phyloP scores from a whole-genome alignment of 2,888 invertebrate species.

The Flexamia atlantica region DNA sequence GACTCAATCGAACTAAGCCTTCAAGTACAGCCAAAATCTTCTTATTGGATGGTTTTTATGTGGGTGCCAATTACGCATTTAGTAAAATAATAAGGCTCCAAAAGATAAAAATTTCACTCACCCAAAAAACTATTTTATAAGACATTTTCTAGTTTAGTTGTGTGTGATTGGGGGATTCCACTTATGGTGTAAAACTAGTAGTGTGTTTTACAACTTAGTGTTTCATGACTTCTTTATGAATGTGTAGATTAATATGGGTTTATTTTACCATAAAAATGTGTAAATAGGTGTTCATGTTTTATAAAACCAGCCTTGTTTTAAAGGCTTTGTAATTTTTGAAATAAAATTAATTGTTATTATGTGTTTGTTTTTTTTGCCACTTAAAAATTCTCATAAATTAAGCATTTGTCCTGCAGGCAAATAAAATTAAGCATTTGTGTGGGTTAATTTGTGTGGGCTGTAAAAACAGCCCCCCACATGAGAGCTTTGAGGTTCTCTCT shows the following conservation, averaged over 20 bases:
- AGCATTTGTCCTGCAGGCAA: no score
- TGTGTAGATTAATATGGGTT: neutral
- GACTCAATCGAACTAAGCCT: no score
- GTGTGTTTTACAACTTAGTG: neutral
- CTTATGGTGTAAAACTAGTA: neutral
- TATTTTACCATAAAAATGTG: neutral
- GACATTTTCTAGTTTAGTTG: neutral
- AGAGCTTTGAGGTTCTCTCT: no score
- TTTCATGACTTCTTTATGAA: neutral
- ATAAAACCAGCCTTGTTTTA: slow-evolving; percentile 16
- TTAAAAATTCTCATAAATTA: no score
- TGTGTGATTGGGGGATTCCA: neutral
- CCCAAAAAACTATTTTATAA: neutral
- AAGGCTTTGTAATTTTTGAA: slow-evolving; percentile 12
- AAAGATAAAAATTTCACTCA: no score
- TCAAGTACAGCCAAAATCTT: no score
- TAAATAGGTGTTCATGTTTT: slow-evolving; percentile 6
- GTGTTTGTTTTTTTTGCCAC: neutral
- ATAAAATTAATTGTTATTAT: neutral
- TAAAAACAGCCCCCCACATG: no score
- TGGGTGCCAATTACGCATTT: neutral
- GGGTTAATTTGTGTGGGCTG: no score
- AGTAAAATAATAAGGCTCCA: neutral
- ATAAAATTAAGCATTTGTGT: no score
- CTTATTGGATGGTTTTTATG: no score